Conservation (phyloP, 2,888 invertebrate genomes). For the Lamellibrachia satsuma region DNA sequence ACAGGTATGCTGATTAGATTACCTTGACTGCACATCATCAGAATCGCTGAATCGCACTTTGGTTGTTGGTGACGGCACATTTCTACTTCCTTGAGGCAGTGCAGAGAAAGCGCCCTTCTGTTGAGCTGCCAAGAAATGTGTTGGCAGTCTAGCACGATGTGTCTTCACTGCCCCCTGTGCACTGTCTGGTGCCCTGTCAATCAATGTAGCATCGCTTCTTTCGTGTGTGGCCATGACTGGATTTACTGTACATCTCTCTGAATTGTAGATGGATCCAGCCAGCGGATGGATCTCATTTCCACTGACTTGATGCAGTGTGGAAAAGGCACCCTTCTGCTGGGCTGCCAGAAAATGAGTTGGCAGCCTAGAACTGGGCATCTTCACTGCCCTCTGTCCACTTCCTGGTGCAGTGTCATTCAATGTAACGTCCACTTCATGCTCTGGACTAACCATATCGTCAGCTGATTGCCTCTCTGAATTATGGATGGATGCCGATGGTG, state of each 20-base stretch:
- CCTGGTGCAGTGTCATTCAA: background rate
- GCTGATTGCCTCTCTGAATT: background rate
- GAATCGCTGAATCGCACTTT: conserved; percentile 12
- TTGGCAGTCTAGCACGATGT: background rate
- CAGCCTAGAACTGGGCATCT: background rate
- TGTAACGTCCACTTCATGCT: background rate
- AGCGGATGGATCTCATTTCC: background rate
- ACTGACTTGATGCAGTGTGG: background rate
- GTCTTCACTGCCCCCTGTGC: background rate
- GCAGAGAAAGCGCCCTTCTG: background rate
- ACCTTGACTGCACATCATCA: background rate
- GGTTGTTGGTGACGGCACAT: background rate
- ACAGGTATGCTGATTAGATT: background rate
- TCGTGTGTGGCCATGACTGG: background rate
- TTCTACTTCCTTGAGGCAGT: background rate
- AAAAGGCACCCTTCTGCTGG: background rate
- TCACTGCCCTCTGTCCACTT: background rate
- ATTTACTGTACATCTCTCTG: background rate
- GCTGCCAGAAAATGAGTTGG: background rate
- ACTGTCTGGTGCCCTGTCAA: background rate
- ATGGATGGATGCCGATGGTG: background rate
- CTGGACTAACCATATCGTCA: background rate
- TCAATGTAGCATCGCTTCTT: background rate
- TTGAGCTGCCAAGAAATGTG: background rate
- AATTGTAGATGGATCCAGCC: background rate